phyloP scores from a whole-genome alignment of 2,113 vertebrate species.

The Upupa epops region DNA sequence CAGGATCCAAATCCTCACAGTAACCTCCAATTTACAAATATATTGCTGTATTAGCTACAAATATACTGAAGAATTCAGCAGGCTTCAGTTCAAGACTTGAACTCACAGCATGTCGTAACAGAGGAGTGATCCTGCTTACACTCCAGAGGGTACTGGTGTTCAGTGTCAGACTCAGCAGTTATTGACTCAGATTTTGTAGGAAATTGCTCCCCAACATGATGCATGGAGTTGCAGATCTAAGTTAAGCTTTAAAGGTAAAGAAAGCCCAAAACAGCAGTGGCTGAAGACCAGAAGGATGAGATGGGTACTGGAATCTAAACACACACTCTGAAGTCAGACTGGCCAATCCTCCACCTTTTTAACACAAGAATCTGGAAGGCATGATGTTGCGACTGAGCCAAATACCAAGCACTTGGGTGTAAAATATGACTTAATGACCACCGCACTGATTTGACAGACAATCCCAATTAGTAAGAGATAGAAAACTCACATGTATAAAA shows the following conservation, averaged over 20 bases:
- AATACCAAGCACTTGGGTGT: neutral
- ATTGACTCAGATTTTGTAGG: neutral
- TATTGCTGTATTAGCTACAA: neutral
- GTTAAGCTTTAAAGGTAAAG: neutral
- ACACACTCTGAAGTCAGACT: neutral
- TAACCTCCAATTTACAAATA: neutral
- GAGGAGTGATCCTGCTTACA: neutral
- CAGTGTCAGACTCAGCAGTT: neutral
- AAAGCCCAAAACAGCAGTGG: neutral
- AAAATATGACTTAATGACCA: conserved; percentile 1
- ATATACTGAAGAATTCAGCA: neutral
- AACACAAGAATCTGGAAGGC: neutral
- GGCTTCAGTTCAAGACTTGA: neutral
- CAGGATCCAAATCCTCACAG: neutral
- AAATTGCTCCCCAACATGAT: neutral
- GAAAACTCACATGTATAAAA: neutral
- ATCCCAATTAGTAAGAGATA: conserved; percentile 20
- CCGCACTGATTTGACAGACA: neutral
- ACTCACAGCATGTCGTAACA: neutral
- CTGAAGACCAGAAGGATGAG: neutral
- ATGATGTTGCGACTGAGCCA: neutral
- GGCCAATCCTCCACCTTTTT: neutral
- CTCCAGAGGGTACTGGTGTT: neutral
- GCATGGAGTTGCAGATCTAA: neutral
- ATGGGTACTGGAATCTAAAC: neutral